Percentiles rank a stretch among this genome's conserved stretches.
Conservation (phyloP, 2,797 vertebrate species). For the Cyprinodon diabolis region DNA sequence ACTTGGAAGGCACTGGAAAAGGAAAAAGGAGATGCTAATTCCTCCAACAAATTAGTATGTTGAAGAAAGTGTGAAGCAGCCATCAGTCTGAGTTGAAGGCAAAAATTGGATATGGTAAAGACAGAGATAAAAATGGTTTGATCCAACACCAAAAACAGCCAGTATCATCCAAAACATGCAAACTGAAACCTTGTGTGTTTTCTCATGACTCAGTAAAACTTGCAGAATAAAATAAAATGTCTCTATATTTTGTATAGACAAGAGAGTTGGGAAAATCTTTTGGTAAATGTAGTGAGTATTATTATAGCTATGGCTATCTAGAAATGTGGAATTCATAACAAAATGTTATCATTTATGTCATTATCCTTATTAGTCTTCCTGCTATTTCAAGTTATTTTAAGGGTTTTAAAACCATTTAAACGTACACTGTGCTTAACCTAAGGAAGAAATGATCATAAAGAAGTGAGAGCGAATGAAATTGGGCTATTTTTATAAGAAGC, state of each 20-base stretch:
- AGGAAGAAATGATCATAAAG: no score
- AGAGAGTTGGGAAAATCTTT: not conserved
- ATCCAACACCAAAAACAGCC: conserved; percentile 8
- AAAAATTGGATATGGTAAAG: not conserved
- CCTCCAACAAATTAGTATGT: not conserved
- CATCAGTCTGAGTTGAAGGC: conserved; percentile 6
- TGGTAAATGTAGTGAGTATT: not conserved
- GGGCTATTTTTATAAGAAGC: no score
- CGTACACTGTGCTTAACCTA: no score
- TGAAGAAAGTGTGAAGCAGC: conserved; percentile 20
- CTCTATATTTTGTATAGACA: no score
- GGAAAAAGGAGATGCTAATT: not conserved
- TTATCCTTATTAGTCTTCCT: no score
- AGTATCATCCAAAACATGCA: conserved; percentile 19
- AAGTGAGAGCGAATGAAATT: no score
- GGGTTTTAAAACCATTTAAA: no score
- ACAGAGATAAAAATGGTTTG: conserved; percentile 2
- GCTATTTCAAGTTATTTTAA: no score
- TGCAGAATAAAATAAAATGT: not conserved
- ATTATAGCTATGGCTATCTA: not conserved
- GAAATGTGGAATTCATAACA: not conserved
- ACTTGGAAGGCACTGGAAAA: not conserved
- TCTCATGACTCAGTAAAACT: not conserved
- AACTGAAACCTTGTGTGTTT: not conserved
- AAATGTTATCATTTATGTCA: no score